Evolutionary conservation across 2,888 invertebrate genomes (phyloP).

Genomic region (Drosophila greeni): DNA sequence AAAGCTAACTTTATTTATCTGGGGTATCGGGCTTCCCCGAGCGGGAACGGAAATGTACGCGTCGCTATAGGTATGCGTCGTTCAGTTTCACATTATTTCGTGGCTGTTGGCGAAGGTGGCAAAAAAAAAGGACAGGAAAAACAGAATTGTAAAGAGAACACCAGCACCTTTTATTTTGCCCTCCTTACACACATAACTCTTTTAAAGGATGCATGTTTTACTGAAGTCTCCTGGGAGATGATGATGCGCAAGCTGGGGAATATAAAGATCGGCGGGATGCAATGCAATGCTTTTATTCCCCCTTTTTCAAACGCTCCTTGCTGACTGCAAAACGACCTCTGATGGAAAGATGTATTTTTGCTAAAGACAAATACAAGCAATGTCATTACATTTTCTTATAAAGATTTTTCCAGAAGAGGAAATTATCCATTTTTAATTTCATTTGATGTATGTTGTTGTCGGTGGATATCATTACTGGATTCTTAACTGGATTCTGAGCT

Average conservation of each 20-base stretch:
- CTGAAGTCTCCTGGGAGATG: not conserved
- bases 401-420: conserved; percentile 18
- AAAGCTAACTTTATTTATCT: not conserved
- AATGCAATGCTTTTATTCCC: too few species aligned
- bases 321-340: too few species aligned
- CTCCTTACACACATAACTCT: not conserved
- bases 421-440: not conserved
- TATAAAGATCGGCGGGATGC: not conserved
- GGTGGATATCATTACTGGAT: not conserved
- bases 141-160: too few species aligned
- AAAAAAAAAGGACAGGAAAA: too few species aligned
- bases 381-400: not conserved
- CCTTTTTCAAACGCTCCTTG: too few species aligned
- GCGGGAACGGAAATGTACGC: not conserved
- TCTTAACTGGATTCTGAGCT: not conserved
- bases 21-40: too few species aligned
- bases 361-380: not conserved
- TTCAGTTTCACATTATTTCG: too few species aligned
- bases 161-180: too few species aligned
- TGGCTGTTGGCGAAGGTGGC: too few species aligned
- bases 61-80: not conserved
- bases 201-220: not conserved
- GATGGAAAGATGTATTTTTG: not conserved
- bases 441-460: not conserved
- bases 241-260: not conserved